Evolutionary conservation across 1,140 invertebrate genomes (phyloP).

Genomic region (Drosophila simulans): DNA sequence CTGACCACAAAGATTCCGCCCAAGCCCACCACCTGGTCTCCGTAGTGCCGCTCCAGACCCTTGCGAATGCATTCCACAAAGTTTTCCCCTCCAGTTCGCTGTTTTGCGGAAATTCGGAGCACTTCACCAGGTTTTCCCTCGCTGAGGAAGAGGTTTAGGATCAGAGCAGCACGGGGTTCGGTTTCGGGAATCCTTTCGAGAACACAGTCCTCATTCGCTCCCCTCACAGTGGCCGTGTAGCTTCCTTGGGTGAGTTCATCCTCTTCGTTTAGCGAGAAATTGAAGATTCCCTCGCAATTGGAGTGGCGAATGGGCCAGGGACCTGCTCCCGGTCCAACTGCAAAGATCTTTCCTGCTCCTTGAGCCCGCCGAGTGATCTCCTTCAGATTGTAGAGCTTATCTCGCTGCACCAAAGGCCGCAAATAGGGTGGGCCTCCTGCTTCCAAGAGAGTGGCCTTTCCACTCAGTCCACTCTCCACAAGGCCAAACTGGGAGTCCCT

Average conservation of each 20-base stretch:
- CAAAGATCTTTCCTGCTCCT: conserved; percentile 82
- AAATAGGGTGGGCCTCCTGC: conserved; percentile 93
- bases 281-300: conserved; percentile 87
- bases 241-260: conserved; percentile 86
- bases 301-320: conserved; percentile 86
- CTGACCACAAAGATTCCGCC: conserved; percentile 94
- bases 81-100: conserved; percentile 91
- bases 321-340: conserved; percentile 94
- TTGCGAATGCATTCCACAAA: conserved; percentile 93
- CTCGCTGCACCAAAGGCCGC: conserved; percentile 89
- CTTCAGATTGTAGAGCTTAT: conserved; percentile 93
- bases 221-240: conserved; percentile 86
- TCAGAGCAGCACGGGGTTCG: conserved; percentile 90
- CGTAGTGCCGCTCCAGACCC: conserved; percentile 89
- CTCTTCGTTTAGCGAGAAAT: conserved; percentile 86
- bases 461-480: conserved; percentile 90
- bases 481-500: conserved; percentile 90
- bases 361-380: conserved; percentile 85
- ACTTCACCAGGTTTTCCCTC: conserved; percentile 93
- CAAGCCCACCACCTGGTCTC: conserved; percentile 92
- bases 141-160: conserved; percentile 92
- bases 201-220: conserved; percentile 85
- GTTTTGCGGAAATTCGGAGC: conserved; percentile 91
- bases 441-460: conserved; percentile 91
- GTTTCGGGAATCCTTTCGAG: conserved; percentile 87